These are phyloP conservation scores for Halichondria panicea DNA, from an alignment of 37 sponge, comb jelly and placozoan species.

Conservation along the genomic window DNA sequence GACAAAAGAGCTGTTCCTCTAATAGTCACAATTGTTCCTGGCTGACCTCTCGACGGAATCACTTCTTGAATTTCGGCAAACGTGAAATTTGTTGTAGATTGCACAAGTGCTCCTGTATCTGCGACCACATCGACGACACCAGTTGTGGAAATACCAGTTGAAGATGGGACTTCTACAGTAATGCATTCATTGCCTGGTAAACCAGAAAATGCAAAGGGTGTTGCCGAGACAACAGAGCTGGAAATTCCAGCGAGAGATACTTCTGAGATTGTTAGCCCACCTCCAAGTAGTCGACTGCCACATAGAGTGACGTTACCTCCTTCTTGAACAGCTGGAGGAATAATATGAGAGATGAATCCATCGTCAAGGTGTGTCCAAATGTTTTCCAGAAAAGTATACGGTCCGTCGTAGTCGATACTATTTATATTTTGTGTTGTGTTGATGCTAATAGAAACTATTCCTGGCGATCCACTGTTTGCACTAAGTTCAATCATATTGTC, in stretches of 20 bases:
- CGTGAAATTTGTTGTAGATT: slow-evolving; percentile 16
- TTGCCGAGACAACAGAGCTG: not conserved
- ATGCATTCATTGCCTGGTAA: slow-evolving; percentile 37
- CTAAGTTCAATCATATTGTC: slow-evolving; percentile 14
- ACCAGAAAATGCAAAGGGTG: not conserved
- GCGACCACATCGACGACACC: slow-evolving; percentile 4
- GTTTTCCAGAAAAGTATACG: slow-evolving; percentile 11
- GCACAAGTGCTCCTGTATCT: slow-evolving; percentile 65
- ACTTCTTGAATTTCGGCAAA: slow-evolving; percentile 35
- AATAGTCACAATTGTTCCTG: slow-evolving; percentile 67
- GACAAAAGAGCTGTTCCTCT: slow-evolving; percentile 55
- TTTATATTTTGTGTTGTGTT: slow-evolving; percentile 49
- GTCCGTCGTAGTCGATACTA: slow-evolving; percentile 28
- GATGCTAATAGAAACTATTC: slow-evolving; percentile 1
- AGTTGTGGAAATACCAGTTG: not conserved
- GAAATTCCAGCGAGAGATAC: slow-evolving; percentile 15
- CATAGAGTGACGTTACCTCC: slow-evolving; percentile 25
- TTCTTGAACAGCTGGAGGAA: slow-evolving; percentile 49
- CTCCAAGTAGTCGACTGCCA: slow-evolving; percentile 53
- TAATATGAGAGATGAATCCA: slow-evolving; percentile 34
- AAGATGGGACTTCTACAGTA: slow-evolving; percentile 16
- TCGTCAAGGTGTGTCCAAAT: slow-evolving; percentile 59
- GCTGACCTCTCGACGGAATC: slow-evolving; percentile 54
- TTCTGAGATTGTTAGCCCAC: slow-evolving; percentile 22
- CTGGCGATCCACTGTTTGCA: slow-evolving; percentile 24